Base-by-base conservation (phyloP, 2,888 invertebrate species). In the Aricia artaxerxes region DNA sequence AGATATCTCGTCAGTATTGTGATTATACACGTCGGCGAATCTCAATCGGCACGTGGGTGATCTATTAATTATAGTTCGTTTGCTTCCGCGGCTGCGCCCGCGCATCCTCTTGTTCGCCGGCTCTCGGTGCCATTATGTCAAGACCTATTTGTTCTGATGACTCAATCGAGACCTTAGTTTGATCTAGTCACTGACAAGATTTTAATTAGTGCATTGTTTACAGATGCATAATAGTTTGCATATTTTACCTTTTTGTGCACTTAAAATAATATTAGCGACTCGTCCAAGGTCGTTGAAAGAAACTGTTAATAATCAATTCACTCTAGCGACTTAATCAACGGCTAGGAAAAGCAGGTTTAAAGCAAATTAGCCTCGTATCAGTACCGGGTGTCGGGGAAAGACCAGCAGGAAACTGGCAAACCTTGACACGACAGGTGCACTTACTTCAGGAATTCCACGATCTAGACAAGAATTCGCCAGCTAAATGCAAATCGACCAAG, bases 11-110 rank as follows among this genome's bases (percentile, higher is more conserved):
- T 78, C 79, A 82, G 82, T 81, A 82, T 82, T 80, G 80, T 80
- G 78, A 80, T 81, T 82, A 82, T 82, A 83, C 79, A 81, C 82
- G 83, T 82, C 83, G 84, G 84, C 86, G 85, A 84, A 85, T 88
- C 87, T 88, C 88, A 88, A 84, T 83, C 85, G 85, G 84, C 81
- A 87, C 84, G 91, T 89, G 85, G 90, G 91, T 85, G 88, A 84
- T 83, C 85, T 85, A 88, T 89, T 89, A 90, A 88, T 87, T 85
- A 85, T 82, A 82, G 83, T 82, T 80, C 77, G 79, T 80, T 82
- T 80, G 84, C 86, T 87, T 87, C 87, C 87, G 86, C 82, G 85
- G 84, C 84, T 83, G 83, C 87, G 86, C 87, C 87, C 85, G 86
- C 87, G 87, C 87, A 83, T 82, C 80, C 78, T 79, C 80, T 81